phyloP scores from a whole-genome alignment of 2,797 vertebrate species.

The Pseudochirops cupreus region DNA sequence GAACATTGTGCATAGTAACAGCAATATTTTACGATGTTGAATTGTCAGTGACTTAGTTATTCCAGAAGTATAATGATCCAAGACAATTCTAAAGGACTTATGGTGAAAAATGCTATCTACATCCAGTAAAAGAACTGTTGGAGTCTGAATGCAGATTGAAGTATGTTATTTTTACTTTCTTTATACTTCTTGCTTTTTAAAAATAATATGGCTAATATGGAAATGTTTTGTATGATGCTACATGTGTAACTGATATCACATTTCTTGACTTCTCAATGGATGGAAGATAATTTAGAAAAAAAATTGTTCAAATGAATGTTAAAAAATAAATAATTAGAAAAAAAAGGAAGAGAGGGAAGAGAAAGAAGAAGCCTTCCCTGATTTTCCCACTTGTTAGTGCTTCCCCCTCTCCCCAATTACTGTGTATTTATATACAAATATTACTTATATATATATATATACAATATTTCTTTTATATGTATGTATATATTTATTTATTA shows the following conservation, averaged over 20 bases:
- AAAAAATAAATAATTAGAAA: background rate
- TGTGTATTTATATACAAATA: background rate
- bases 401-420: background rate
- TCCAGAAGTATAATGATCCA: background rate
- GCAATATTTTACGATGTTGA: background rate
- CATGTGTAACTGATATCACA: background rate
- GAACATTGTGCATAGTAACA: background rate
- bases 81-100: background rate
- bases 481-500: too few species aligned
- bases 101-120: background rate
- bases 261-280: background rate
- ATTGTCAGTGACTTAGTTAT: background rate
- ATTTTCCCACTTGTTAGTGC: background rate
- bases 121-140: background rate
- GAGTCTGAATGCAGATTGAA: background rate
- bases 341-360: background rate
- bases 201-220: background rate
- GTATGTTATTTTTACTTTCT: background rate
- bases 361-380: background rate
- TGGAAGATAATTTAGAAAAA: background rate
- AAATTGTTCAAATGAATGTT: background rate
- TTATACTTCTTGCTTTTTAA: background rate
- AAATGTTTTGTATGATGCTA: background rate
- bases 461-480: too few species aligned
- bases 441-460: too few species aligned